These are phyloP conservation scores for Onychorhynchus coronatus DNA, from an alignment of 2,113 vertebrate genomes.

Conservation along the genomic window DNA sequence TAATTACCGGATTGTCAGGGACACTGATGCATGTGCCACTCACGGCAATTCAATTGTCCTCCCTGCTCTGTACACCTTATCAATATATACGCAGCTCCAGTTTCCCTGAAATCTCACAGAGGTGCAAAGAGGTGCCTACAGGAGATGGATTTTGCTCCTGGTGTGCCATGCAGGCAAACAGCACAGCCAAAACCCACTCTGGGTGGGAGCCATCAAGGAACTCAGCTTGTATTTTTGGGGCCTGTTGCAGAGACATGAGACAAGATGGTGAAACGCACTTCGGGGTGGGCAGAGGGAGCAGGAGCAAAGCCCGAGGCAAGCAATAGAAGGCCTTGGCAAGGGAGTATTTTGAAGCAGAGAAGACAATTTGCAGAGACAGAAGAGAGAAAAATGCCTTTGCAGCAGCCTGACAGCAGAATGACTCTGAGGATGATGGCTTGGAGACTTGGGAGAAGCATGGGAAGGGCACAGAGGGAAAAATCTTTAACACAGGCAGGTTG, in stretches of 20 bases:
- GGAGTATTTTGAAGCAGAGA: not conserved
- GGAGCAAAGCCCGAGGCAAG: not conserved
- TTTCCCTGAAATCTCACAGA: not conserved
- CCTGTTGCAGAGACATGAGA: not conserved
- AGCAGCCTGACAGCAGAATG: not conserved
- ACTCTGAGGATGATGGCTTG: not conserved
- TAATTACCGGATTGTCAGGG: slow-evolving; percentile 44
- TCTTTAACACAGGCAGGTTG: not conserved
- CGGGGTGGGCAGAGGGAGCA: not conserved
- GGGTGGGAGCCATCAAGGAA: not conserved
- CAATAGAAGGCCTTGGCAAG: not conserved
- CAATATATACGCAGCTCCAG: not conserved
- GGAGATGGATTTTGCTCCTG: not conserved
- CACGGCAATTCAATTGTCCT: slow-evolving; percentile 34
- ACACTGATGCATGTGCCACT: slow-evolving; percentile 59
- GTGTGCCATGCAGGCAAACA: accelerated
- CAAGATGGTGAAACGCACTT: not conserved
- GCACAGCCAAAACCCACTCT: not conserved
- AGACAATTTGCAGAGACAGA: not conserved
- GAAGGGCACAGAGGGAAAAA: not conserved
- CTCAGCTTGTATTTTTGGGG: not conserved
- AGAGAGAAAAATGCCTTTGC: not conserved
- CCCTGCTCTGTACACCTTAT: not conserved
- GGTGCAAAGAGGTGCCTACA: not conserved
- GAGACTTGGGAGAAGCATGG: not conserved